Conservation (phyloP, 1,140 invertebrate genomes). For the Cydia strobilella region DNA sequence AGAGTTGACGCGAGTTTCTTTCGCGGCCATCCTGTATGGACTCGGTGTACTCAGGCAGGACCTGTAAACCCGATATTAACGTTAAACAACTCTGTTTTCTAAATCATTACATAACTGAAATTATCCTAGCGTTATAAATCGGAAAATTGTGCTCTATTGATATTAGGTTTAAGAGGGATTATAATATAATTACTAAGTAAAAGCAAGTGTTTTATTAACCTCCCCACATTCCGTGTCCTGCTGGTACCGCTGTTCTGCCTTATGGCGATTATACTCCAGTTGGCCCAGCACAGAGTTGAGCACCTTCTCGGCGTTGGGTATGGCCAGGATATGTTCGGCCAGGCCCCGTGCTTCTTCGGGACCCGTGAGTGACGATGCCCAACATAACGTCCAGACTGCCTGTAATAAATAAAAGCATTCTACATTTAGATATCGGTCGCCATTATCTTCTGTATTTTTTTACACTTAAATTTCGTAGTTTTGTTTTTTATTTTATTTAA, state of each 20-base stretch:
- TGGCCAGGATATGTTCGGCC: conserved; percentile 63
- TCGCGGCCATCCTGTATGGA: conserved; percentile 51
- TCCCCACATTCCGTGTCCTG: conserved; percentile 57
- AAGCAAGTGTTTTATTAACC: background rate
- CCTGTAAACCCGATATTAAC: conserved; percentile 45
- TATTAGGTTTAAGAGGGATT: too few species aligned
- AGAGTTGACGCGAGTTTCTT: conserved; percentile 35
- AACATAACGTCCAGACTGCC: conserved; percentile 47
- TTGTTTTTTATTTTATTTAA: too few species aligned
- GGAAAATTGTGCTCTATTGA: too few species aligned
- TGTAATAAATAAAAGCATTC: conserved; percentile 34
- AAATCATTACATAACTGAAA: background rate
- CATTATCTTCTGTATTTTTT: too few species aligned
- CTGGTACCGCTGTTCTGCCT: conserved; percentile 38
- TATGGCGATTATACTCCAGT: conserved; percentile 54
- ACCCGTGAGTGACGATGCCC: conserved; percentile 41
- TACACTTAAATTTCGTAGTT: too few species aligned
- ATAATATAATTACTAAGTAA: too few species aligned
- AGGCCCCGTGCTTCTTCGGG: conserved; percentile 58
- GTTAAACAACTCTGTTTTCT: background rate
- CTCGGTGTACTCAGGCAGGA: conserved; percentile 66
- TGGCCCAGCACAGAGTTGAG: conserved; percentile 61
- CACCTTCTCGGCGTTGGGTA: conserved; percentile 62
- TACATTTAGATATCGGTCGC: too few species aligned
- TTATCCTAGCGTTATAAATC: background rate